Evolutionary conservation across 1,140 invertebrate species (phyloP).

Genomic region (Wasmannia auropunctata): DNA sequence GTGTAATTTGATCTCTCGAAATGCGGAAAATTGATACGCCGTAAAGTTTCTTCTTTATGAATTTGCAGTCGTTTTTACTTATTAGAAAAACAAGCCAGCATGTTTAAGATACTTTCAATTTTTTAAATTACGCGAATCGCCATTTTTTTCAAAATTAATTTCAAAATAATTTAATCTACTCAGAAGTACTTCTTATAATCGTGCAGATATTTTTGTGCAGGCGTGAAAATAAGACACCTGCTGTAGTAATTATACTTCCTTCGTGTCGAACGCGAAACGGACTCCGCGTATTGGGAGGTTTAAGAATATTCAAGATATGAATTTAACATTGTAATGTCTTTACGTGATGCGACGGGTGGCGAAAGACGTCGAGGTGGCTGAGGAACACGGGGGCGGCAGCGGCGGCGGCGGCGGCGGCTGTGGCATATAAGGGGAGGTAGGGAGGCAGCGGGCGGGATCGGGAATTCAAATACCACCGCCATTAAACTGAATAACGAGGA

Average conservation of each 20-base stretch:
- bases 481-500: constrained; percentile 86
- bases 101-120: not conserved
- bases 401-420: not conserved
- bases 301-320: constrained; percentile 20
- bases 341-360: constrained; percentile 33
- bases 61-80: not conserved
- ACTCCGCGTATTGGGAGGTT: not conserved
- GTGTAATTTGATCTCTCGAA: constrained; percentile 66
- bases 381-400: not conserved
- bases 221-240: not conserved
- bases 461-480: constrained; percentile 85
- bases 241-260: not conserved
- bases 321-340: constrained; percentile 58
- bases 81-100: not conserved
- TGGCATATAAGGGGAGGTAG: too few relatives aligned
- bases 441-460: constrained; percentile 72
- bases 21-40: not conserved
- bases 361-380: constrained; percentile 28
- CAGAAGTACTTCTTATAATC: not conserved
- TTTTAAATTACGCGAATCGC: too few relatives aligned
- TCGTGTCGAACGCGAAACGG: not conserved
- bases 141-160: not conserved
- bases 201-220: not conserved
- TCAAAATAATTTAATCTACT: too few relatives aligned
- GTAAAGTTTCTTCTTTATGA: not conserved